Evolutionary conservation across 2,113 vertebrate species (phyloP).

Genomic region (Setophaga coronata): DNA sequence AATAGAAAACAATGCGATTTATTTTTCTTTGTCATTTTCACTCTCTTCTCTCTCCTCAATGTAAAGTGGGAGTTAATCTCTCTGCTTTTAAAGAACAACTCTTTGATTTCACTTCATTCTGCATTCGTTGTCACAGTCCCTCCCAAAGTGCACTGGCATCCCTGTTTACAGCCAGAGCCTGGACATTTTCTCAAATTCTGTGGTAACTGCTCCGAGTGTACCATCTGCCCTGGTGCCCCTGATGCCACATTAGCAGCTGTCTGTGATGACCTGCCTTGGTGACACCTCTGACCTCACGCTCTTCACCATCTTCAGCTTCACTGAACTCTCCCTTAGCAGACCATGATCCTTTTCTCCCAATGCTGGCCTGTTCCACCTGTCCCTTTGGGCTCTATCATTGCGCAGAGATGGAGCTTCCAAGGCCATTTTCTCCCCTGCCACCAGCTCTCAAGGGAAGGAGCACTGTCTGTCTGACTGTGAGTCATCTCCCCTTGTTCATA

Average conservation of each 20-base stretch:
- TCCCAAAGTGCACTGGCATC: not conserved
- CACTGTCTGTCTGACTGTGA: not conserved
- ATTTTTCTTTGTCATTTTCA: not conserved
- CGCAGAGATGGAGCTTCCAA: not conserved
- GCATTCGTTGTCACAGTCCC: not conserved
- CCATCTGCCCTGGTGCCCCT: not conserved
- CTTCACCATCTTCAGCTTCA: not conserved
- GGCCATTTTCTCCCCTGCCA: not conserved
- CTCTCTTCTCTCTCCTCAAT: not conserved
- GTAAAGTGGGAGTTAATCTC: not conserved
- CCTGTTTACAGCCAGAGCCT: not conserved
- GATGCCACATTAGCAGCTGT: rapidly evolving
- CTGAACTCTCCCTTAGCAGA: not conserved
- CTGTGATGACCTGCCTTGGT: rapidly evolving
- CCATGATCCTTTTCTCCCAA: not conserved
- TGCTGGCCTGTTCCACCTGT: rapidly evolving
- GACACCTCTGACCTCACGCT: not conserved
- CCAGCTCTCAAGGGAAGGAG: not conserved
- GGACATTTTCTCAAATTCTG: not conserved
- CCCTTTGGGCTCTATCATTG: not conserved
- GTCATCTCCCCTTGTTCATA: not conserved
- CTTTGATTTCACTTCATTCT: not conserved
- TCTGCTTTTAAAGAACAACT: not conserved
- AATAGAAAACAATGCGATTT: rapidly evolving
- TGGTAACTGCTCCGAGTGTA: not conserved